phyloP scores from a whole-genome alignment of 2,797 vertebrate genomes.

The Dermochelys coriacea region DNA sequence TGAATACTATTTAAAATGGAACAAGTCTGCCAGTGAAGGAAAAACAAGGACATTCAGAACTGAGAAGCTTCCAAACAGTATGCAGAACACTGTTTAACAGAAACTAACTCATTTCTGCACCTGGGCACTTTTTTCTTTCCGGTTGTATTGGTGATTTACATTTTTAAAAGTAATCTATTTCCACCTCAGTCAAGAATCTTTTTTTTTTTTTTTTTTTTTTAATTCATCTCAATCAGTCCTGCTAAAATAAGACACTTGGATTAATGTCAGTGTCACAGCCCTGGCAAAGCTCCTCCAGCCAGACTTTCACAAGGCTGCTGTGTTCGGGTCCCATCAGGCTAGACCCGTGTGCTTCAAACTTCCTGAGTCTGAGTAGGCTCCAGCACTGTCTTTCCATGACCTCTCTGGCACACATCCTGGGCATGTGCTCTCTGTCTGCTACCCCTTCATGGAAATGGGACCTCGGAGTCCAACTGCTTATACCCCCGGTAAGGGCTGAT shows the following conservation, averaged over 20 bases:
- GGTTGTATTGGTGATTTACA: neutral
- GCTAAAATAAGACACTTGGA: neutral
- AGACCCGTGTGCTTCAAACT: neutral
- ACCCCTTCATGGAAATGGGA: neutral
- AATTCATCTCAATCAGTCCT: neutral
- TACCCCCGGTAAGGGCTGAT: too few relatives aligned
- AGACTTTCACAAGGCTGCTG: neutral
- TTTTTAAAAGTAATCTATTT: neutral
- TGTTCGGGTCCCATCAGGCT: neutral
- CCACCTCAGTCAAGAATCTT: neutral
- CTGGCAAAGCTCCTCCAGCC: neutral
- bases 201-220: constrained; percentile 23
- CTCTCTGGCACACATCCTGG: neutral
- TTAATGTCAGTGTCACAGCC: neutral
- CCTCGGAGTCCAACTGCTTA: too few relatives aligned
- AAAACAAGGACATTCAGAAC: neutral
- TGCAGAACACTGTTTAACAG: neutral
- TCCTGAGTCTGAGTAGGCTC: neutral
- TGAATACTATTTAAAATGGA: neutral
- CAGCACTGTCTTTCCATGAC: neutral
- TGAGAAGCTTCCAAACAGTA: neutral
- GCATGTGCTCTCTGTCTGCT: neutral
- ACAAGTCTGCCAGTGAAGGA: neutral
- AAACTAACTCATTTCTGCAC: neutral
- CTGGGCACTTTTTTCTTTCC: neutral